Evolutionary conservation across 2,888 invertebrate species (phyloP).

Genomic region (Microchrysa polita): DNA sequence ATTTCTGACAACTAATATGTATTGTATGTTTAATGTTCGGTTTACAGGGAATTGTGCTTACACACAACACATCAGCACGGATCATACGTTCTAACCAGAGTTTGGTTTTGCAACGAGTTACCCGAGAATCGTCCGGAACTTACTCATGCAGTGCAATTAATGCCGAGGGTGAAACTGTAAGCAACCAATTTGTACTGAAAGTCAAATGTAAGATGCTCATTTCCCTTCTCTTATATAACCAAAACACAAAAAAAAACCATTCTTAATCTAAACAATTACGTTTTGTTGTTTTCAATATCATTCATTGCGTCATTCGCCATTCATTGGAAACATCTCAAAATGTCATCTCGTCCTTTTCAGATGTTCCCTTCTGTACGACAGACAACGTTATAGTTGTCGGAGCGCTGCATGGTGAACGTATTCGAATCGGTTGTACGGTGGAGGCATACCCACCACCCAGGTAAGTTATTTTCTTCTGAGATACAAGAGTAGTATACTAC

Average conservation of each 20-base stretch:
- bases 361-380: conserved; percentile 77
- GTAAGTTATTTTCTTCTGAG: conserved; percentile 41
- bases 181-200: conserved; percentile 79
- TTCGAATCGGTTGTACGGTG: conserved; percentile 82
- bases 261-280: conserved; percentile 31
- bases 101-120: conserved; percentile 84
- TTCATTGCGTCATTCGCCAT: conserved; percentile 15
- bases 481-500: no score
- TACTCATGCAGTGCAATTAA: conserved; percentile 85
- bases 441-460: conserved; percentile 83
- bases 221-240: conserved; percentile 23
- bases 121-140: conserved; percentile 78
- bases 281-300: conserved; percentile 31
- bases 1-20: conserved; percentile 17
- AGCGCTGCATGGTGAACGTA: conserved; percentile 80
- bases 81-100: conserved; percentile 88
- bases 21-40: not conserved
- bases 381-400: conserved; percentile 79
- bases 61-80: conserved; percentile 81
- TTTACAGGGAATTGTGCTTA: conserved; percentile 73
- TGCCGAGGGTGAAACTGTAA: conserved; percentile 80
- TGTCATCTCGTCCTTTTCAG: conserved; percentile 64
- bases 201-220: conserved; percentile 77
- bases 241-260: no score
- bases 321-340: conserved; percentile 1